Evolutionary conservation across 1,140 invertebrate genomes (phyloP).

Genomic region (Bombus haemorrhoidalis): DNA sequence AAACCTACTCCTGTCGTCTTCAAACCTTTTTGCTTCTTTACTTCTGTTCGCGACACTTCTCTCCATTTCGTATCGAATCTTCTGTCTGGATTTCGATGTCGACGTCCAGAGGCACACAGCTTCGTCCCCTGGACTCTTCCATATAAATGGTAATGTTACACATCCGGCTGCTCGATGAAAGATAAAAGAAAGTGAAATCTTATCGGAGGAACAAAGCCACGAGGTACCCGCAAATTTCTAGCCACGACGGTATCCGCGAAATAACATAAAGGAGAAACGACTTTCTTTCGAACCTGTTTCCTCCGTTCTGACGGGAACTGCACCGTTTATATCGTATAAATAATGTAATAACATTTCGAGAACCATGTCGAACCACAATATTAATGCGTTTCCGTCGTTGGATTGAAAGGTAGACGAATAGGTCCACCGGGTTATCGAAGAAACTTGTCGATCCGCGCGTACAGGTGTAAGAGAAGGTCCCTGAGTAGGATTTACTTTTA

Average conservation of each 20-base stretch:
- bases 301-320: too few relatives aligned
- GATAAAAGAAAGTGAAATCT: not conserved
- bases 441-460: not conserved
- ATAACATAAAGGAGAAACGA: not conserved
- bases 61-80: slow-evolving; percentile 54
- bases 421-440: not conserved
- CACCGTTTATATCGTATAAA: not conserved
- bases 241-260: not conserved
- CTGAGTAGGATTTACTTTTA: not conserved
- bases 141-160: slow-evolving; percentile 64
- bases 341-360: not conserved
- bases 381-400: not conserved
- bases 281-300: too few relatives aligned
- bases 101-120: slow-evolving; percentile 15
- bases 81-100: slow-evolving; percentile 54
- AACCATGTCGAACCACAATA: not conserved
- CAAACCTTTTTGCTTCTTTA: slow-evolving; percentile 38
- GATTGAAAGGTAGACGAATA: not conserved
- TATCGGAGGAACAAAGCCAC: not conserved
- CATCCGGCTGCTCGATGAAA: not conserved
- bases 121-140: slow-evolving; percentile 4
- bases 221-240: not conserved
- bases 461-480: not conserved
- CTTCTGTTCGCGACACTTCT: slow-evolving; percentile 61
- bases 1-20: slow-evolving; percentile 30